phyloP scores from a whole-genome alignment of 1,140 invertebrate species.

The Drosophila rufa region DNA sequence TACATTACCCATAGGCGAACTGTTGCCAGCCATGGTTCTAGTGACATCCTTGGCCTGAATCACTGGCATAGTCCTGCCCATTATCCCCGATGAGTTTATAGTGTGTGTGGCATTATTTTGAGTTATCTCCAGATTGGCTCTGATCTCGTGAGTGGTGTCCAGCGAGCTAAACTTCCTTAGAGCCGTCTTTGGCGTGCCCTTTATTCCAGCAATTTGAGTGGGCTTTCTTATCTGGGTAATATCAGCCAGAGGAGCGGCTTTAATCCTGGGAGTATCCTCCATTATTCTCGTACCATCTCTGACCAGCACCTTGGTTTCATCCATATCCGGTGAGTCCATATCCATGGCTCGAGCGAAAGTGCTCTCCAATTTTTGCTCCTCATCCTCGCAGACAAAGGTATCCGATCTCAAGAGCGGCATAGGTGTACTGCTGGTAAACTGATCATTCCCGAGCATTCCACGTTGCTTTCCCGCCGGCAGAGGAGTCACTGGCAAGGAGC shows the following conservation, averaged over 20 bases:
- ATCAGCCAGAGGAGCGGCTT: conserved; percentile 11
- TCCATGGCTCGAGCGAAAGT: conserved; percentile 49
- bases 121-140: neutral
- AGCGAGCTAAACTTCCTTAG: conserved; percentile 11
- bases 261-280: neutral
- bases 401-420: conserved; percentile 71
- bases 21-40: neutral
- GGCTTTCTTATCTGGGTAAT: conserved; percentile 32
- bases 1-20: neutral
- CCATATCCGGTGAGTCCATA: conserved; percentile 14
- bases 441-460: conserved; percentile 12
- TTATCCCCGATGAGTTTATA: neutral
- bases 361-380: conserved; percentile 44
- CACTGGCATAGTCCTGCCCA: conserved; percentile 32
- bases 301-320: conserved; percentile 16
- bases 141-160: conserved; percentile 41
- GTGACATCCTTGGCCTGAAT: conserved; percentile 21
- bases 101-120: conserved; percentile 44
- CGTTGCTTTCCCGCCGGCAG: conserved; percentile 45
- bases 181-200: conserved; percentile 1
- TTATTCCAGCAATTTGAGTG: conserved; percentile 7
- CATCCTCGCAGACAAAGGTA: conserved; percentile 76
- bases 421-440: conserved; percentile 60
- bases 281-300: conserved; percentile 9
- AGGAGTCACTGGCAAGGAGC: conserved; percentile 62